Evolutionary conservation across 2,888 invertebrate species (phyloP), one percentile per base, ranked within the genome.

Genomic region (Serripes groenlandicus): DNA sequence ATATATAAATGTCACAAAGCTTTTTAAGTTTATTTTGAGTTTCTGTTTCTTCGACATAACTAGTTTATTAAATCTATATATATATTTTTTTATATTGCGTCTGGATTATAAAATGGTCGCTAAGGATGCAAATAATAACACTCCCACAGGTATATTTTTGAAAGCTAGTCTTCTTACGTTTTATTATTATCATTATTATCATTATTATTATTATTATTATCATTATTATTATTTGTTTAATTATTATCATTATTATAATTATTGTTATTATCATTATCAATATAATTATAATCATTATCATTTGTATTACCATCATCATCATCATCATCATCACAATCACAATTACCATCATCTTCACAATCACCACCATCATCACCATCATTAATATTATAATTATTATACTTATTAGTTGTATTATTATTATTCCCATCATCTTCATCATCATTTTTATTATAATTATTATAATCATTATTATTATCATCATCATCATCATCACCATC

Each of bases 181-280:
- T n/a, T n/a, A n/a, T n/a, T 26, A 58, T 58, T 26, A 58, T 58
- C 23, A 58, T 58, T 26, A 58, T 58, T 26, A 18, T 58, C 23
- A 58, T 58, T 26, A 58, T 58, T 26, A 58, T 58, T 26, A 58
- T 58, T 26, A 18, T 58, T 26, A 58, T 58, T 26, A 58, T 58
- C 23, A 58, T 58, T 58, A 58, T 58, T 23, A 58, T 58, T 23
- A 58, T 58, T 23, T 18, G 9, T 23, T 18, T 58, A 18, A 58
- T 58, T 23, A 58, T 58, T 23, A 58, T 58, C 9, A 58, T 58
- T 23, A 58, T 58, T 23, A 58, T 58, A 18, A 58, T 58, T 58
- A 58, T 58, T 58, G n/a, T 58, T 58, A 58, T 58, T 58, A 58
- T 58, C n/a, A 58, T 58, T 58, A 58, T 58, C n/a, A 58, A 18